These are phyloP conservation scores for Dolichomitus sp. DNA, from an alignment of 2,888 invertebrate species.

Conservation along the genomic window DNA sequence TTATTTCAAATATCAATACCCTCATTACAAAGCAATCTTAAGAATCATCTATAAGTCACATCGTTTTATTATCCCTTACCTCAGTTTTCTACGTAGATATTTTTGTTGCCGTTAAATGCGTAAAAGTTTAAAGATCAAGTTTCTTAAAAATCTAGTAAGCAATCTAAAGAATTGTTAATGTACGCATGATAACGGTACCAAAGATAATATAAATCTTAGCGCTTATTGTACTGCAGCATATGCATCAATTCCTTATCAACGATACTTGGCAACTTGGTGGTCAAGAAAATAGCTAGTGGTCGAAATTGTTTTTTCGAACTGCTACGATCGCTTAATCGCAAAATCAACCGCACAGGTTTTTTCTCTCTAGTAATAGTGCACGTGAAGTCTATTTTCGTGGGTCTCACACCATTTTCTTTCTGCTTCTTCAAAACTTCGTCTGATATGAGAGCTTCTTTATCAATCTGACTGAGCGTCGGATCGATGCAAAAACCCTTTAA, in stretches of 20 bases:
- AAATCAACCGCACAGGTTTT: conserved; percentile 75
- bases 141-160: neutral
- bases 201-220: neutral
- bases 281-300: conserved; percentile 77
- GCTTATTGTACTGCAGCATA: conserved; percentile 76
- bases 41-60: neutral
- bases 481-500: conserved; percentile 73
- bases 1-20: neutral
- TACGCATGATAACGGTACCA: neutral
- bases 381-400: conserved; percentile 79
- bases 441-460: conserved; percentile 83
- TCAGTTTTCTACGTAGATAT: conserved; percentile 23
- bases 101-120: neutral
- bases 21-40: neutral
- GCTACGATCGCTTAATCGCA: conserved; percentile 76
- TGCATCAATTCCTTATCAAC: conserved; percentile 74
- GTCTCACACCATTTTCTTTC: conserved; percentile 61
- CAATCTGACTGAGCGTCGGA: conserved; percentile 76
- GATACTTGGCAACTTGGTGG: conserved; percentile 76
- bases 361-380: conserved; percentile 76
- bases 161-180: neutral
- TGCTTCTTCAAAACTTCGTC: conserved; percentile 76
- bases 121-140: neutral
- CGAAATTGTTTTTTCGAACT: conserved; percentile 79
- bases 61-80: conserved; percentile 45